Conservation (phyloP, 2,113 vertebrate genomes). For the Paralichthys olivaceus region DNA sequence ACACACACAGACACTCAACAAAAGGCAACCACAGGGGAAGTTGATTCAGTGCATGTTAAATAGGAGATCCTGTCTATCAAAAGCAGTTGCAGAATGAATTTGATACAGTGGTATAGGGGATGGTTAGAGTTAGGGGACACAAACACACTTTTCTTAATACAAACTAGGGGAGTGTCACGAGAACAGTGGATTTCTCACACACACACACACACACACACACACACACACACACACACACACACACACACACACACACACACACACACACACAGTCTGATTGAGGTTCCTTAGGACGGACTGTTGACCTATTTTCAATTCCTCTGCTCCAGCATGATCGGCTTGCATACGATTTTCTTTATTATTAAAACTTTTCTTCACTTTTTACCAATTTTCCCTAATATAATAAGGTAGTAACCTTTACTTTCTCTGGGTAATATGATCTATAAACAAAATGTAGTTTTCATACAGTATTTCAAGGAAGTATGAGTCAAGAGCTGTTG, state of each 20-base stretch:
- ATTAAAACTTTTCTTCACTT: background rate
- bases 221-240: background rate
- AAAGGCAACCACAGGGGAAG: constrained; percentile 72
- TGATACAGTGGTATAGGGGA: constrained; percentile 52
- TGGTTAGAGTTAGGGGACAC: constrained; percentile 23
- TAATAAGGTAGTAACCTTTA: background rate
- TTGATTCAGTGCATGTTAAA: constrained; percentile 77
- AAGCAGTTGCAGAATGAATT: constrained; percentile 55
- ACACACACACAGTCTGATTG: constrained; percentile 16
- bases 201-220: background rate
- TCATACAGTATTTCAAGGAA: background rate
- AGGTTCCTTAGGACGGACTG: constrained; percentile 46
- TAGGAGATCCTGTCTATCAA: constrained; percentile 72
- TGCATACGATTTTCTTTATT: background rate
- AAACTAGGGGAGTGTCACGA: too few species aligned
- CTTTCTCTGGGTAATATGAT: background rate
- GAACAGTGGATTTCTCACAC: background rate
- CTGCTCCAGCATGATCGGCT: background rate
- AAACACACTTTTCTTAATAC: background rate
- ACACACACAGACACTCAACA: constrained; percentile 35
- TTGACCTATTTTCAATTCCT: constrained; percentile 52
- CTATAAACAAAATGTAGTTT: background rate
- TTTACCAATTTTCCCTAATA: background rate
- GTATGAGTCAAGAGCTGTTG: constrained; percentile 28
- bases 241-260: background rate